phyloP scores from a whole-genome alignment of 2,113 vertebrate genomes.

The Alethe diademata region DNA sequence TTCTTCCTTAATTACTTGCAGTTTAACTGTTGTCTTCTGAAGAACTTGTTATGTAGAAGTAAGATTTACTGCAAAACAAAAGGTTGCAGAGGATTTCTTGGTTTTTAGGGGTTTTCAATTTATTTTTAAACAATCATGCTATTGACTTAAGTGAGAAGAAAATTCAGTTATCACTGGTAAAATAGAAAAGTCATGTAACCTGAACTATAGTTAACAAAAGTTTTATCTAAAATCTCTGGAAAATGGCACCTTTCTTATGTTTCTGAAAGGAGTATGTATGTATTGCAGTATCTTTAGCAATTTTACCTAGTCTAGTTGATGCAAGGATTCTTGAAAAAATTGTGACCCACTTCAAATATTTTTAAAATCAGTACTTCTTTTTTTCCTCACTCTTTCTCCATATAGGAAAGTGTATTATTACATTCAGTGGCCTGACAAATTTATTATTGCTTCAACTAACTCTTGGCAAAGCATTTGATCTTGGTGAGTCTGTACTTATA shows the following conservation, averaged over 20 bases:
- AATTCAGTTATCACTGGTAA: neutral
- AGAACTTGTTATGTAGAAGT: neutral
- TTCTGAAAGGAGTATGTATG: neutral
- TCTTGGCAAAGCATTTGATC: neutral
- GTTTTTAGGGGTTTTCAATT: neutral
- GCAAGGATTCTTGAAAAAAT: neutral
- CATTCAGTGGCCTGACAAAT: neutral
- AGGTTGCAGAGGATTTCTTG: neutral
- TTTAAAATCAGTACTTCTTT: neutral
- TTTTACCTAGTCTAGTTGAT: neutral
- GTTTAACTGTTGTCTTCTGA: neutral
- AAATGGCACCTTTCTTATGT: neutral
- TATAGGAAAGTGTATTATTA: neutral
- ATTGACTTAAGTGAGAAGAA: neutral
- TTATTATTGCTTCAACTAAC: neutral
- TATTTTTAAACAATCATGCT: neutral
- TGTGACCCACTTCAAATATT: neutral
- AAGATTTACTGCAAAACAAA: neutral
- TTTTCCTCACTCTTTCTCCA: neutral
- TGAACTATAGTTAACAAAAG: neutral
- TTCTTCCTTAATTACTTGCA: conserved; percentile 29
- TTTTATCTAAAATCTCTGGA: neutral
- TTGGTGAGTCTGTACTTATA: neutral
- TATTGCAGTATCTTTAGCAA: neutral
- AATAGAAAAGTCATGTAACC: neutral